Conservation (phyloP, 2,113 vertebrate genomes). For the Ornithorhynchus anatinus region DNA sequence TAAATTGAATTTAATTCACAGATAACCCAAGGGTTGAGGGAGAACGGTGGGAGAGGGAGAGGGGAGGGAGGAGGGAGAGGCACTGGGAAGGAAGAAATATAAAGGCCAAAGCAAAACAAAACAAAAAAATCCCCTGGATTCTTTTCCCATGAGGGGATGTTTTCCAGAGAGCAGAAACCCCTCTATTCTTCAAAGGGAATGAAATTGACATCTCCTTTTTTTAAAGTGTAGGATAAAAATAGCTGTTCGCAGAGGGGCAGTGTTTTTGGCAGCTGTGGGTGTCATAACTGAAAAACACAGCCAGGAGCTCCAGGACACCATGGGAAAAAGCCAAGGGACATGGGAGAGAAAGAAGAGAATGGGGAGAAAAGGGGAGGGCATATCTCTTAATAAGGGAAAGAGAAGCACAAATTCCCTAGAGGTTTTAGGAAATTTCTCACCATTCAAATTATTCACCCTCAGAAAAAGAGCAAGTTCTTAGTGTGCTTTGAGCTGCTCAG, state of each 20-base stretch:
- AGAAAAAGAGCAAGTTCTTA: no score
- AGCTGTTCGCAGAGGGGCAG: conserved; percentile 18
- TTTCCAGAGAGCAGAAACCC: conserved; percentile 41
- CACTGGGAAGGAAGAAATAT: not conserved
- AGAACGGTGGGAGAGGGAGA: not conserved
- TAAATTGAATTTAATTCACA: no score
- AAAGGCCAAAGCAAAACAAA: conserved; percentile 13
- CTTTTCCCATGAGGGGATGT: conserved; percentile 51
- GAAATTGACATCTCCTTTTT: conserved; percentile 20
- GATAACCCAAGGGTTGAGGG: no score
- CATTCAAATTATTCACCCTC: no score
- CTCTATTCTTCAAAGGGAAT: conserved; percentile 4
- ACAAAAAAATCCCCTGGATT: conserved; percentile 35
- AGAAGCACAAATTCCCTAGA: no score
- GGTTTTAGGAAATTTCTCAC: no score
- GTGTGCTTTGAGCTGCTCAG: no score
- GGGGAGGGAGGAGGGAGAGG: not conserved
- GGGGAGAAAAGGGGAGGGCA: not conserved
- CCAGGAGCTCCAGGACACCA: no score
- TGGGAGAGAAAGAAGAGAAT: not conserved
- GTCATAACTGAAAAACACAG: no score
- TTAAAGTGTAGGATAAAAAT: conserved; percentile 52
- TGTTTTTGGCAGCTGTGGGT: no score
- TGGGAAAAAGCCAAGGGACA: not conserved
- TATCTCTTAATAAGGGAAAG: no score